A percentile compares a stretch with the other conserved stretches of the same genome.
phyloP scores from a whole-genome alignment of 2,797 vertebrate genomes.

The Cephalopachus bancanus region DNA sequence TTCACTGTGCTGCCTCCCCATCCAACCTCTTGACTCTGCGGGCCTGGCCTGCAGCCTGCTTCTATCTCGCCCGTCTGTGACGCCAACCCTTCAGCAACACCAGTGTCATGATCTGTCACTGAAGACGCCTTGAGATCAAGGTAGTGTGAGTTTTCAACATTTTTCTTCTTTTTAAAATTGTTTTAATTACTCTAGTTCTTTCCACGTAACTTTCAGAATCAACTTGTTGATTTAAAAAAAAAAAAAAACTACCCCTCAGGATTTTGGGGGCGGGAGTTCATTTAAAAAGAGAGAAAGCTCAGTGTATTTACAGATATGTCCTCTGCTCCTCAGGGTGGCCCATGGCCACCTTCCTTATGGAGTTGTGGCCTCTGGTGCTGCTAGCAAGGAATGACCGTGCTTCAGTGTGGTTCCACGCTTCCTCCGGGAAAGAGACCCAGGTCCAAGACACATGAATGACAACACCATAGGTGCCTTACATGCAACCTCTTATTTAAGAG shows the following conservation, averaged over 20 bases:
- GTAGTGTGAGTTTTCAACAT: too few species aligned
- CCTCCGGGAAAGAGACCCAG: accelerated
- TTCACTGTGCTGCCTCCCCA: too few species aligned
- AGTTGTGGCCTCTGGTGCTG: neutral
- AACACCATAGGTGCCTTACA: neutral
- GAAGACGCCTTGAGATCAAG: too few species aligned
- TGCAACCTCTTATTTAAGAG: neutral
- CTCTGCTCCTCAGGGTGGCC: neutral
- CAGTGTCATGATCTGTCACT: too few species aligned
- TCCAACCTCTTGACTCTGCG: too few species aligned
- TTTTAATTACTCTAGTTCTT: neutral
- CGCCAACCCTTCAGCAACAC: too few species aligned
- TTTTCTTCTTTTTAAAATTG: too few species aligned
- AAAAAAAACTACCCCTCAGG: too few species aligned
- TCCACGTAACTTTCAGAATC: neutral
- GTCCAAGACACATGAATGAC: too few species aligned
- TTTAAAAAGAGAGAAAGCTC: neutral
- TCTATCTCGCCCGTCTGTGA: too few species aligned
- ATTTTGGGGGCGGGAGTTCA: neutral
- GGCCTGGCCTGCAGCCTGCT: too few species aligned
- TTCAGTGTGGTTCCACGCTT: too few species aligned
- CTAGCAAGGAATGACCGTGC: neutral
- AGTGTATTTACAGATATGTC: neutral
- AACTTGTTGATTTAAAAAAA: neutral
- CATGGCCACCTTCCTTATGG: neutral